Percentiles rank a stretch among this genome's conserved stretches.
These are phyloP conservation scores for Podocnemis expansa DNA, from an alignment of 2,113 vertebrate genomes.

Conservation along the genomic window DNA sequence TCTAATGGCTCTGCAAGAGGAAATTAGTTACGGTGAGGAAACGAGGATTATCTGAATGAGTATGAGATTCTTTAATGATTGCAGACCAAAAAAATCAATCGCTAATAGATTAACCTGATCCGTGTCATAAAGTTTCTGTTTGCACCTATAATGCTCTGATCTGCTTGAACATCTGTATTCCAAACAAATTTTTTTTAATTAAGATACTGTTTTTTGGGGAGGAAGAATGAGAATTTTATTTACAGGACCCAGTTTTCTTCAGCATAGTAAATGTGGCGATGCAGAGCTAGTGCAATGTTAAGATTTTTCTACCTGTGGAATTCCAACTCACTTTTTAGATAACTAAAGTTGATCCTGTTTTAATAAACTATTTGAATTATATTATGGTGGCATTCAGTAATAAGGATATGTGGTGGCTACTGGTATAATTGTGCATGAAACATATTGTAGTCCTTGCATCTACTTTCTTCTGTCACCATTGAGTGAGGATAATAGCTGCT, in stretches of 20 bases:
- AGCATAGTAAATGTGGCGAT: not conserved
- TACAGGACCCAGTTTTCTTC: not conserved
- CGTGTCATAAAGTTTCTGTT: not conserved
- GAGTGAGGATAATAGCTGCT: not conserved
- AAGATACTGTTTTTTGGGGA: not conserved
- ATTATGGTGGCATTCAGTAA: not conserved
- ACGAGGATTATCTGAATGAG: conserved; percentile 34
- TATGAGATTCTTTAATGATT: conserved; percentile 7
- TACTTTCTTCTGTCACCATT: not conserved
- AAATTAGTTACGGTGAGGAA: conserved; percentile 21
- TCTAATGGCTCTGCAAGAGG: not conserved
- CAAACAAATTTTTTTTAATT: not conserved
- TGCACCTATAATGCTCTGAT: not conserved
- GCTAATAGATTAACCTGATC: conserved; percentile 23
- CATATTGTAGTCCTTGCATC: not conserved
- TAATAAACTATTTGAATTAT: not conserved
- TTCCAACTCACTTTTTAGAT: not conserved
- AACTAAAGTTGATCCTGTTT: not conserved
- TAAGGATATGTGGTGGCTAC: not conserved
- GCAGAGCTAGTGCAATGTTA: not conserved
- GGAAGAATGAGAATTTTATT: not conserved
- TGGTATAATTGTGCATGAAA: not conserved
- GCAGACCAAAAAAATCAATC: conserved; percentile 37
- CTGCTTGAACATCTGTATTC: not conserved
- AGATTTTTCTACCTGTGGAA: not conserved